Evolutionary conservation across 2,113 vertebrate genomes (phyloP), one percentile per base, ranked within the genome.

Genomic region (Leucopsar rothschildi): DNA sequence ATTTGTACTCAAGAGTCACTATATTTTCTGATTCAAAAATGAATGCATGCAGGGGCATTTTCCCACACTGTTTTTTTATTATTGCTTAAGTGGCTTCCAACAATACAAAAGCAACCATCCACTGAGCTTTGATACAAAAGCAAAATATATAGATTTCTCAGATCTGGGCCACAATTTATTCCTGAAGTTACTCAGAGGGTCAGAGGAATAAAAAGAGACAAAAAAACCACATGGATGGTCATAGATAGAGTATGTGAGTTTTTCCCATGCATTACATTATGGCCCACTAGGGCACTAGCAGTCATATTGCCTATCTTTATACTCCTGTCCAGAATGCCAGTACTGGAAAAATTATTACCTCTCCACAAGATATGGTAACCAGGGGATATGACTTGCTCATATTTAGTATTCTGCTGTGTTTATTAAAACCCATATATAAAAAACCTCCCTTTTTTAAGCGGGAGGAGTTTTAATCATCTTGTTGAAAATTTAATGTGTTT

Each of bases 21-120:
- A 2, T 82, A 86, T 90, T 83, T 94, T 76, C 69, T 95, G 55
- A 66, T 80, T 94, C 31, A 93, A 78, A 82, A 92, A 90, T 45
- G 11, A 95, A 70, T 92, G 42, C 18, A 70, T 83, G 27, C n/a
- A 94, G 72, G 24, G 21, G 3, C 49, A 79, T 88, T 64, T 86
- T 97, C 60, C 13, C 37, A 45, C 53, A 75, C 23, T 78, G 40
- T 12, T 95, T 24, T 82, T 96, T 83, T 75, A 85, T 93, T 95
- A 72, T 77, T 44, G 44, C 64, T 85, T 82, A 93, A 65, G 50
- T 88, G 57, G 47, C 16, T 88, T 97, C 86, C 57, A 82, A 92
- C n/a, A 66, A 59, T 49, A 81, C 10, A 81, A 90, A 75, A 59
- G 28, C n/a, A 94, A 76, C 5, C 2, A 79, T 15, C 50, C 91